Evolutionary conservation across 2,888 invertebrate genomes (phyloP), one percentile per base, ranked within the genome.

Genomic region (Erebia ligea): DNA sequence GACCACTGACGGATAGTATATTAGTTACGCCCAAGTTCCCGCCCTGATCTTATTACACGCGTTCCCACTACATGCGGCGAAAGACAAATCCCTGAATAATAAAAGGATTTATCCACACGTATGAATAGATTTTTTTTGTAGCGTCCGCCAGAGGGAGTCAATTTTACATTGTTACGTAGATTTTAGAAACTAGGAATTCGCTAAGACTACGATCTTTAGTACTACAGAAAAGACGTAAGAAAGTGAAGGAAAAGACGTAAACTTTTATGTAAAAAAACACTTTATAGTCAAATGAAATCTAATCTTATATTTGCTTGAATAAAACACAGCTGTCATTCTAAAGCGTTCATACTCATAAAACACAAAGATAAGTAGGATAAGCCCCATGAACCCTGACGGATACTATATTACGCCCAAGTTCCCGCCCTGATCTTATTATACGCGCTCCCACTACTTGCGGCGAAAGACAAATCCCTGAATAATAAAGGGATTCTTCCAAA

Each of bases 61-160:
- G 19, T 9, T 19, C 42, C 9, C 45, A 45, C 45, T 45, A 45
- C 61, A 13, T 61, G 61, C 19, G 61, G 61, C 21, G 48, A n/a
- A 25, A 63, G 62, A 63, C 25, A 63, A 63, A 63, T 63, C 62
- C 50, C 48, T 63, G 62, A 63, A 63, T 63, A 63, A 50, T 50
- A 63, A 63, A 63, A 63, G 21, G 62, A 63, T 63, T 63, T 45
- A 25, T 48, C 48, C 62, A 63, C 25, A 63, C 45, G 15, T 50
- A 50, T 50, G 25, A 63, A 63, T 63, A n/a, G 50, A 25, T 63
- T 63, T 50, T 25, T 50, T n/a, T 15, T 17, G 2, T 63, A 21
- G 19, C 21, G 6, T 63, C 19, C 9, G 13, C 9, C 10, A 34
- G 34, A 6, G 11, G 59, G 15, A 25, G 15, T 15, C 5, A 34